phyloP scores from a whole-genome alignment of 1,140 invertebrate species.

The Apis dorsata region DNA sequence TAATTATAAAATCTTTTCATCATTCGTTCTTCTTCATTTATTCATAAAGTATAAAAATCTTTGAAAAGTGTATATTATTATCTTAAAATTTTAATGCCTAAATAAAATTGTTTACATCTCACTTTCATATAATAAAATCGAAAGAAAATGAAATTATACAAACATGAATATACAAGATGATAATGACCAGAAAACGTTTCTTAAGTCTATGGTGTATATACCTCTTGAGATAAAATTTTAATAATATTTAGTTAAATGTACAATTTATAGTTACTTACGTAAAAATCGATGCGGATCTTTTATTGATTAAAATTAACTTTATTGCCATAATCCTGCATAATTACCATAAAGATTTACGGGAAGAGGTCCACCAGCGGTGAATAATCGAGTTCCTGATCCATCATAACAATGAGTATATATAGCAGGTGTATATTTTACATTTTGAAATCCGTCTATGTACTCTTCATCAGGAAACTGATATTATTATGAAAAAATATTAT shows the following conservation, averaged over 20 bases:
- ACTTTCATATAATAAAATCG: not conserved
- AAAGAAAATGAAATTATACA: not conserved
- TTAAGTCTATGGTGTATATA: slow-evolving; percentile 31
- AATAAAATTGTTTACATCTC: not conserved
- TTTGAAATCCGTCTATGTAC: slow-evolving; percentile 88
- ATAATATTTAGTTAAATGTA: slow-evolving; percentile 41
- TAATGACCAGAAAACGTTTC: slow-evolving; percentile 8
- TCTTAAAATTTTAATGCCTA: not conserved
- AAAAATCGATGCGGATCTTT: slow-evolving; percentile 44
- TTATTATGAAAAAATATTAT: slow-evolving; percentile 30
- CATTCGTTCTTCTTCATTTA: not conserved
- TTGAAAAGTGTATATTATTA: not conserved
- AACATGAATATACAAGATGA: slow-evolving; percentile 3
- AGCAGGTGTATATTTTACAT: slow-evolving; percentile 93
- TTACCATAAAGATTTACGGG: slow-evolving; percentile 92
- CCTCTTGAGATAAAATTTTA: slow-evolving; percentile 14
- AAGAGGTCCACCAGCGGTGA: slow-evolving; percentile 96
- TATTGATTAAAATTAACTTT: slow-evolving; percentile 62
- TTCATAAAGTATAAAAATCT: slow-evolving; percentile 19
- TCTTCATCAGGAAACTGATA: slow-evolving; percentile 91
- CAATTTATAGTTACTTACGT: slow-evolving; percentile 56
- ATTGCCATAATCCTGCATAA: slow-evolving; percentile 88
- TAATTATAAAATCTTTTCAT: not conserved
- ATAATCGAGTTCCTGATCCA: slow-evolving; percentile 92
- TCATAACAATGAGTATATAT: slow-evolving; percentile 99